Percentiles rank a stretch among this genome's conserved stretches.
Evolutionary conservation across 2,113 vertebrate species (phyloP).

Genomic region (Origma solitaria): DNA sequence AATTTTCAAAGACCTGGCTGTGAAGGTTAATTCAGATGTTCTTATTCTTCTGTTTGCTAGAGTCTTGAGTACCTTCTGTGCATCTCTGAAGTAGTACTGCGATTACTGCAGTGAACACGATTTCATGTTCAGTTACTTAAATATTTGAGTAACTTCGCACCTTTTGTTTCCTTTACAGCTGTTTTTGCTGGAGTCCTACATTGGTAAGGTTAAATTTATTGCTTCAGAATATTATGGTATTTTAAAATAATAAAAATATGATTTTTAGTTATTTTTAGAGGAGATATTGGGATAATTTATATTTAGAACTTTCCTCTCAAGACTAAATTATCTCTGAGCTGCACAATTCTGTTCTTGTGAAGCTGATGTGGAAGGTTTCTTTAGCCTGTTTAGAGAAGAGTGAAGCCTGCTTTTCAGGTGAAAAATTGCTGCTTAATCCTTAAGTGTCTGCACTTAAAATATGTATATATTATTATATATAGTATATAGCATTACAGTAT

Average conservation of each 20-base stretch:
- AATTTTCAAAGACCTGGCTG: neutral
- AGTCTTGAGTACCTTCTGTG: neutral
- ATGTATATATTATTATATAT: neutral
- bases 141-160: neutral
- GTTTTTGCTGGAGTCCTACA: constrained; percentile 71
- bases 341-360: neutral
- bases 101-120: neutral
- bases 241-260: neutral
- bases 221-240: neutral
- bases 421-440: neutral
- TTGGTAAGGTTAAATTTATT: constrained; percentile 70
- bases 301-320: neutral
- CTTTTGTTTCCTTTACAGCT: constrained; percentile 65
- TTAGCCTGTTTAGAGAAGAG: neutral
- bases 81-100: neutral
- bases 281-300: neutral
- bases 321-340: neutral
- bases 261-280: neutral
- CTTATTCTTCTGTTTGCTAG: neutral
- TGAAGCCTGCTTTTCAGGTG: neutral
- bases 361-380: neutral
- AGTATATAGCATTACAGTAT: neutral
- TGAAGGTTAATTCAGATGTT: neutral
- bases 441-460: neutral
- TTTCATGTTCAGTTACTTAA: neutral